These are phyloP conservation scores for Drosophila peninsularis DNA, from an alignment of 2,888 invertebrate species.

Conservation along the genomic window DNA sequence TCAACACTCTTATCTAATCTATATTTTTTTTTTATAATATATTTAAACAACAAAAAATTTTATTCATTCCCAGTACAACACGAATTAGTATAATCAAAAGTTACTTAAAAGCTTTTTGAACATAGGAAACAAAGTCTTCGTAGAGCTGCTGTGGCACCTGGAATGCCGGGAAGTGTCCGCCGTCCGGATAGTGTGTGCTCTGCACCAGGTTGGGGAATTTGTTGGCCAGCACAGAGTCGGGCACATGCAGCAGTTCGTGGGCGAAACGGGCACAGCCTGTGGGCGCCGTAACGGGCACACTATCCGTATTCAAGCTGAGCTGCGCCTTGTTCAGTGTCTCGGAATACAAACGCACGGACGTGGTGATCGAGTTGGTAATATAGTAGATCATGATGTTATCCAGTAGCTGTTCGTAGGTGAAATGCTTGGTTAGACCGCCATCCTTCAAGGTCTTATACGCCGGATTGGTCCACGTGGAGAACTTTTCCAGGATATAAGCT, in stretches of 20 bases:
- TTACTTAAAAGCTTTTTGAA: conserved; percentile 82
- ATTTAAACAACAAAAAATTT: conserved; percentile 20
- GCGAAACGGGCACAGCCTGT: conserved; percentile 90
- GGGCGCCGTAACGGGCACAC: conserved; percentile 88
- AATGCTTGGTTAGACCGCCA: conserved; percentile 88
- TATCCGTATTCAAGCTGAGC: conserved; percentile 65
- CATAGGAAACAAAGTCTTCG: conserved; percentile 88
- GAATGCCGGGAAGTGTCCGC: conserved; percentile 95
- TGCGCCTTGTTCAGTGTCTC: conserved; percentile 85
- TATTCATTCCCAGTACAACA: conserved; percentile 36
- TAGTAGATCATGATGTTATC: conserved; percentile 94
- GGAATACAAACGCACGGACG: conserved; percentile 89
- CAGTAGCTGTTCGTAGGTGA: conserved; percentile 86
- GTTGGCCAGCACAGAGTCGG: conserved; percentile 87
- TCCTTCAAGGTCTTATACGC: conserved; percentile 86
- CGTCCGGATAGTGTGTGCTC: conserved; percentile 87
- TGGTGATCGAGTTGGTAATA: conserved; percentile 89
- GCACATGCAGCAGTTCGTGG: conserved; percentile 87
- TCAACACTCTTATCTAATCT: background rate
- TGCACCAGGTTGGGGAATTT: conserved; percentile 89
- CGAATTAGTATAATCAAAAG: background rate
- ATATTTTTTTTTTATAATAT: conserved; percentile 1
- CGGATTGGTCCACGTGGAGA: conserved; percentile 89
- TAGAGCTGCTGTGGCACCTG: conserved; percentile 91
- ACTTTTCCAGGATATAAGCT: conserved; percentile 95